Conservation (phyloP, 1,140 invertebrate species). For the Doryteuthis pealeii region DNA sequence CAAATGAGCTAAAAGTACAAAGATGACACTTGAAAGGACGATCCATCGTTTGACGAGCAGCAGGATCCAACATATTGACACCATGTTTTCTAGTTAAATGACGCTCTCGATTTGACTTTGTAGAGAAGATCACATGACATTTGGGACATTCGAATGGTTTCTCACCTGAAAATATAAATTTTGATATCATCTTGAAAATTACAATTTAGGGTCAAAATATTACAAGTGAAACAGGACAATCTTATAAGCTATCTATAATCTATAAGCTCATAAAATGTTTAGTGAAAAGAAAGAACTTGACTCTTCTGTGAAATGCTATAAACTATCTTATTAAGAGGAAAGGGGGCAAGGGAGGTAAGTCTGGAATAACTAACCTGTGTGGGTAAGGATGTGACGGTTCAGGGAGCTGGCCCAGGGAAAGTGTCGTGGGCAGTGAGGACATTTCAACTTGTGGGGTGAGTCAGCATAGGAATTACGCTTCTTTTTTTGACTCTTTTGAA, state of each 20-base stretch:
- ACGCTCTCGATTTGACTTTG: slow-evolving; percentile 94
- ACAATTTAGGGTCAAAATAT: too few relatives aligned
- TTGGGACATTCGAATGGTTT: slow-evolving; percentile 93
- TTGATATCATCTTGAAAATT: too few relatives aligned
- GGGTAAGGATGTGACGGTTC: slow-evolving; percentile 76
- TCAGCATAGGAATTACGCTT: slow-evolving; percentile 94
- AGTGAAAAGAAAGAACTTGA: too few relatives aligned
- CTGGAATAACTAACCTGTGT: slow-evolving; percentile 44
- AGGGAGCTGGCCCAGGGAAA: slow-evolving; percentile 96
- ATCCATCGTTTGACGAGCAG: slow-evolving; percentile 63
- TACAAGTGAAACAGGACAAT: too few relatives aligned
- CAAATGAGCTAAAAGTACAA: slow-evolving; percentile 83
- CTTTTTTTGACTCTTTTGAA: slow-evolving; percentile 62
- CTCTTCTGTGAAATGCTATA: too few relatives aligned
- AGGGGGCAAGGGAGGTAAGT: too few relatives aligned
- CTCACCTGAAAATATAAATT: slow-evolving; percentile 71
- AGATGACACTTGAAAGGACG: slow-evolving; percentile 80
- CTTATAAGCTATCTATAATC: too few relatives aligned
- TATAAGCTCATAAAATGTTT: too few relatives aligned
- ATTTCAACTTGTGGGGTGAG: slow-evolving; percentile 86
- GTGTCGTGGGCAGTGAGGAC: slow-evolving; percentile 86
- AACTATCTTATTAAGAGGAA: too few relatives aligned
- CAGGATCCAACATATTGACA: slow-evolving; percentile 56
- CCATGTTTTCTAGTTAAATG: slow-evolving; percentile 86
- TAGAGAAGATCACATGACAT: slow-evolving; percentile 90